A percentile compares a stretch with the other conserved stretches of the same genome.
Evolutionary conservation across 2,113 vertebrate species (phyloP).

Genomic region (Microtus richardsoni): DNA sequence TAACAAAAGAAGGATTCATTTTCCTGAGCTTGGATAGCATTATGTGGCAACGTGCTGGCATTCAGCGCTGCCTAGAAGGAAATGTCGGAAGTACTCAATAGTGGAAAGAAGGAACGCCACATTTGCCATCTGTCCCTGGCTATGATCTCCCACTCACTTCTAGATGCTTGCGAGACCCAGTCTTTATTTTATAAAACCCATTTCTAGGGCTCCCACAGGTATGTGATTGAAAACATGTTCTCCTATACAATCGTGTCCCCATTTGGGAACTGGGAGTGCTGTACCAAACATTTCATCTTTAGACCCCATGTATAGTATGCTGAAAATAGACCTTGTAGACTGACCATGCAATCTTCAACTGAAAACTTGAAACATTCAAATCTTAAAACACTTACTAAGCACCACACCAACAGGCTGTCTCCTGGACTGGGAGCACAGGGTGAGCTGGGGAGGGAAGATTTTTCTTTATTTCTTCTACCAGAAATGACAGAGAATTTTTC

Average conservation of each 20-base stretch:
- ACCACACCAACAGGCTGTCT: background rate
- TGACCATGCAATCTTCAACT: background rate
- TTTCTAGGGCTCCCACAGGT: conserved; percentile 8
- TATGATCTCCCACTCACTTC: conserved; percentile 38
- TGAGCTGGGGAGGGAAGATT: background rate
- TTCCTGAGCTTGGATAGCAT: conserved; percentile 19
- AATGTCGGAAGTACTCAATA: background rate
- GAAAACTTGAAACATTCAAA: conserved; percentile 29
- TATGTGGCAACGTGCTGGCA: background rate
- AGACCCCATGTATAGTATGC: background rate
- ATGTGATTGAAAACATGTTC: background rate
- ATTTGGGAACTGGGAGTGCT: background rate
- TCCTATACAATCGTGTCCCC: background rate
- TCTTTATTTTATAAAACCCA: conserved; percentile 50
- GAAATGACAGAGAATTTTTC: background rate
- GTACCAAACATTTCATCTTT: conserved; percentile 53
- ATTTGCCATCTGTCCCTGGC: conserved; percentile 61
- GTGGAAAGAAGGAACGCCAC: conserved; percentile 22
- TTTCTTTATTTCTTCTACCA: background rate
- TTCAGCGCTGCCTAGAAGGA: conserved; percentile 47
- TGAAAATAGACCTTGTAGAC: conserved; percentile 2
- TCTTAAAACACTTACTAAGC: conserved; percentile 34
- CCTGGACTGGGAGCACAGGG: background rate
- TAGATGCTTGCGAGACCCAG: background rate
- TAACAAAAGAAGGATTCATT: conserved; percentile 48